Evolutionary conservation across 2,888 invertebrate genomes (phyloP).

Genomic region (Spisula solida): DNA sequence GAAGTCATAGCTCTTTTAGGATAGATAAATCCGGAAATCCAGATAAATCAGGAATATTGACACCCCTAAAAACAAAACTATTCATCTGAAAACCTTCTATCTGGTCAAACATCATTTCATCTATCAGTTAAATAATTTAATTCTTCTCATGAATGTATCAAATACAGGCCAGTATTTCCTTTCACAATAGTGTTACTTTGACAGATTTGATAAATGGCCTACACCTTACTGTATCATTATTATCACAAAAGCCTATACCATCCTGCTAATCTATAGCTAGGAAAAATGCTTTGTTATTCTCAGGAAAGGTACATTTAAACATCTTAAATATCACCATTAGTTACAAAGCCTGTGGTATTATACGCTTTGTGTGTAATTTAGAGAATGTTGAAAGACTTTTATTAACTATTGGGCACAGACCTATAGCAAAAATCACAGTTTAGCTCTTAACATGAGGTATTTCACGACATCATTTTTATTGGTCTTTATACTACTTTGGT

Average conservation of each 20-base stretch:
- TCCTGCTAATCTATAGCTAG: constrained; percentile 20
- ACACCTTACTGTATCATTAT: constrained; percentile 39
- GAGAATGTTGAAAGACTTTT: constrained; percentile 33
- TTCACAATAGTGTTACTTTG: constrained; percentile 43
- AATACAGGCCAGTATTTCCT: constrained; percentile 6
- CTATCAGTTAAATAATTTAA: constrained; percentile 10
- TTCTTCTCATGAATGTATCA: constrained; percentile 4
- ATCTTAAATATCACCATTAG: constrained; percentile 44
- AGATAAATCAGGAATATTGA: not conserved
- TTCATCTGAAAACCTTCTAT: not conserved
- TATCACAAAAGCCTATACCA: constrained; percentile 38
- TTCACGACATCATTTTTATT: not conserved
- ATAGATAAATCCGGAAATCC: no score
- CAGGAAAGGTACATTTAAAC: constrained; percentile 1
- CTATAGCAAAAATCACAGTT: not conserved
- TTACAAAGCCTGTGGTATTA: constrained; percentile 21
- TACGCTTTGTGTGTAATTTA: constrained; percentile 32
- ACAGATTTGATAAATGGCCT: constrained; percentile 63
- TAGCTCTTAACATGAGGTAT: constrained; percentile 14
- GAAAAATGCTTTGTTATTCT: constrained; percentile 26
- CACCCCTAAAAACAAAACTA: not conserved
- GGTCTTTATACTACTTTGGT: not conserved
- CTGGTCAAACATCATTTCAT: not conserved
- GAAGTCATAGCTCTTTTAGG: no score
- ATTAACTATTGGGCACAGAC: constrained; percentile 9